phyloP scores from a whole-genome alignment of 2,113 vertebrate genomes.

The Alligator mississippiensis region DNA sequence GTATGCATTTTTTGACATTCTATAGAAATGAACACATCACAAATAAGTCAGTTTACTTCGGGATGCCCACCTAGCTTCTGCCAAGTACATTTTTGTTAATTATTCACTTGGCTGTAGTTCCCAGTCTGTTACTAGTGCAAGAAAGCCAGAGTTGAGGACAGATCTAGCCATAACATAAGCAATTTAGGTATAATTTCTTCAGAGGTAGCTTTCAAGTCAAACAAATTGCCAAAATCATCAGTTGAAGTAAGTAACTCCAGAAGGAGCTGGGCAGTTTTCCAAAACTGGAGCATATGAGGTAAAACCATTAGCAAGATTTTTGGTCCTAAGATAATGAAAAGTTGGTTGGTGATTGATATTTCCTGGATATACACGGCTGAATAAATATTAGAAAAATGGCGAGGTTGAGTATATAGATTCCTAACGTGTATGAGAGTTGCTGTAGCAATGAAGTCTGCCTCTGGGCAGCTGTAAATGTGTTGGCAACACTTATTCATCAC shows the following conservation, averaged over 20 bases:
- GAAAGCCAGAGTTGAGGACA: background rate
- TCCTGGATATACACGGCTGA: conserved; percentile 11
- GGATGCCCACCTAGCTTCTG: background rate
- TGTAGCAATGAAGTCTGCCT: background rate
- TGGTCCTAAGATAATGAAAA: conserved; percentile 59
- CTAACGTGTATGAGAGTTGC: background rate
- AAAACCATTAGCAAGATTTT: conserved; percentile 54
- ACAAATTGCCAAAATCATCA: conserved; percentile 60
- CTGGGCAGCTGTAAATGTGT: background rate
- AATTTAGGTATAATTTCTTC: background rate
- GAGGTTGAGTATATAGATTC: background rate
- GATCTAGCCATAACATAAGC: background rate
- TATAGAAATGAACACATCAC: background rate
- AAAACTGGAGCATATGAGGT: conserved; percentile 53
- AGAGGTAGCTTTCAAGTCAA: conserved; percentile 18
- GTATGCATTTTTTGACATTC: too few relatives aligned
- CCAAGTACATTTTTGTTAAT: background rate
- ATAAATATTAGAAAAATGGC: background rate
- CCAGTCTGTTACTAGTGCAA: background rate
- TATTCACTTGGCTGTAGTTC: background rate
- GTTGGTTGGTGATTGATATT: conserved; percentile 36
- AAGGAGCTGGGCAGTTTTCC: conserved; percentile 47
- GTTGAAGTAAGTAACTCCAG: conserved; percentile 68
- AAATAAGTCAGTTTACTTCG: background rate
- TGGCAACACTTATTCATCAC: background rate